These are phyloP conservation scores for Heliothis virescens DNA, from an alignment of 1,140 invertebrate species.

Conservation along the genomic window DNA sequence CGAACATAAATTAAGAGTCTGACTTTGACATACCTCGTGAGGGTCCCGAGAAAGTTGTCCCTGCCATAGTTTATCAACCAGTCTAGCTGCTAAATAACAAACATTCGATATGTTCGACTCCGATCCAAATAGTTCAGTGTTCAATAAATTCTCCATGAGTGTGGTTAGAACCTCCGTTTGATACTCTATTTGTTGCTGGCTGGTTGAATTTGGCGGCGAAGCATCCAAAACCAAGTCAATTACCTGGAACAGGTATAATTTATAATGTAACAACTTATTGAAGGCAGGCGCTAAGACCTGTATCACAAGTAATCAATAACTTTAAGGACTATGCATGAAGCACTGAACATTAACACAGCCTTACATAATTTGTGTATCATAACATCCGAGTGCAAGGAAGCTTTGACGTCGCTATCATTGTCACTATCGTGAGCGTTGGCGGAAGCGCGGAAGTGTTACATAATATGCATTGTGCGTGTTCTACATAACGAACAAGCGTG, in stretches of 20 bases:
- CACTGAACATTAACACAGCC: neutral
- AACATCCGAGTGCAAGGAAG: constrained; percentile 38
- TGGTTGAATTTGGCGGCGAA: constrained; percentile 92
- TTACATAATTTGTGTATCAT: constrained; percentile 22
- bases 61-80: constrained; percentile 99
- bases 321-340: constrained; percentile 4
- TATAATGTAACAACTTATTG: neutral
- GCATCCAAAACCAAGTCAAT: constrained; percentile 96
- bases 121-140: constrained; percentile 94
- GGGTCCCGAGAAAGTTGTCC: constrained; percentile 95
- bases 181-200: constrained; percentile 93
- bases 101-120: constrained; percentile 96
- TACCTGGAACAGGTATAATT: constrained; percentile 82
- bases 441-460: constrained; percentile 30
- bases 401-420: constrained; percentile 11
- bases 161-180: constrained; percentile 97
- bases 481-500: constrained; percentile 28
- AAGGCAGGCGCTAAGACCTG: neutral
- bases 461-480: constrained; percentile 10
- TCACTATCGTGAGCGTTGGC: constrained; percentile 21
- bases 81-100: constrained; percentile 96
- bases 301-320: constrained; percentile 11
- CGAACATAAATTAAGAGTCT: neutral
- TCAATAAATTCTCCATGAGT: constrained; percentile 97
- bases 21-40: constrained; percentile 89